phyloP scores from a whole-genome alignment of 2,797 vertebrate genomes.

The Momotus momota region DNA sequence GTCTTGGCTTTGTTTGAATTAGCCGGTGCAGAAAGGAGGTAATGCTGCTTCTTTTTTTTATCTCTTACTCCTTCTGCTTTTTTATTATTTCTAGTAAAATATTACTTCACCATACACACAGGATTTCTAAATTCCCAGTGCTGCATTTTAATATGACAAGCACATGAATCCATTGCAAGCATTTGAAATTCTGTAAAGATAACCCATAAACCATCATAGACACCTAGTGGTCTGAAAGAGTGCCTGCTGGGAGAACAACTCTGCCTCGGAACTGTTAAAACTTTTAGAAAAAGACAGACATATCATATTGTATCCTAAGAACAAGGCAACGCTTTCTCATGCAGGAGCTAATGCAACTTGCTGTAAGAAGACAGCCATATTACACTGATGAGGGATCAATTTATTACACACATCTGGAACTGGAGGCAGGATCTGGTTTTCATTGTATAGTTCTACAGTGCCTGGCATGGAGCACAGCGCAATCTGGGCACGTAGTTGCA shows the following conservation, averaged over 20 bases:
- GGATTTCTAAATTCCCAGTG: neutral
- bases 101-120: neutral
- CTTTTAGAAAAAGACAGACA: neutral
- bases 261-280: neutral
- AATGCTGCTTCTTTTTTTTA: neutral
- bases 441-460: neutral
- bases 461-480: neutral
- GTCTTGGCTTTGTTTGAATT: neutral
- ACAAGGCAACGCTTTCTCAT: neutral
- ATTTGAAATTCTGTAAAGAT: neutral
- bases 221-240: neutral
- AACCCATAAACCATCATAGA: neutral
- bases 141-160: neutral
- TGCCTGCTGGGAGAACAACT: neutral
- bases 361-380: neutral
- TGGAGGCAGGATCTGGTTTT: neutral
- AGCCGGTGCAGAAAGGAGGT: neutral
- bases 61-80: constrained; percentile 10
- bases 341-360: neutral
- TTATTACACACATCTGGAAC: neutral
- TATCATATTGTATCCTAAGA: neutral
- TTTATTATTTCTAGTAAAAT: constrained; percentile 2
- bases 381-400: neutral
- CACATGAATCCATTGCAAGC: neutral
- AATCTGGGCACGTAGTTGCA: neutral